Evolutionary conservation across 2,113 vertebrate genomes (phyloP), one percentile per base, ranked within the genome.

Genomic region (Oenanthe oenanthe): DNA sequence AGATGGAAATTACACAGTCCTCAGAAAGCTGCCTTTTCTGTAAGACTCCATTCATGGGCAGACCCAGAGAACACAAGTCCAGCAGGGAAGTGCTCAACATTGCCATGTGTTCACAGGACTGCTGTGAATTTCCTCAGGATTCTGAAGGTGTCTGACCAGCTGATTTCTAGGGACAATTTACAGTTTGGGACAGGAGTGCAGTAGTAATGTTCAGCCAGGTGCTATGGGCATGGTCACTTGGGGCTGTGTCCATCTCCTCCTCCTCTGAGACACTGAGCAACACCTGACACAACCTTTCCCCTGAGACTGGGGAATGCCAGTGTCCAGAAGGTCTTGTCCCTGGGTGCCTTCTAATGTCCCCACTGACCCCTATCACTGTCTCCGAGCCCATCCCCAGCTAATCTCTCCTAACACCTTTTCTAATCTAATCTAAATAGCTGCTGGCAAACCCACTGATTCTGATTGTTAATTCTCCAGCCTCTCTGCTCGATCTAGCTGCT

Each of bases 321-420:
- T 1, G 28, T 14, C 31, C 54, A 66, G 47, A 62, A 88, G 58
- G 26, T 53, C 57, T 71, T 2, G 34, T 94, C 93, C 93, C 75
- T 61, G 67, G 4, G 42, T 96, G 85, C 34, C 72, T 88, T 88
- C 50, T 47, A 25, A 38, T 83, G 90, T 90, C 94, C 94, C 60
- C n/a, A 50, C 38, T 95, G 82, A 85, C 88, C 79, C 85, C 90
- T 97, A 97, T 96, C 94, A 94, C 88, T 94, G 1, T 90, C 88
- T 73, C 50, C 0, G 0, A 92, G 60, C 58, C 90, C 85, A 70
- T 75, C 16, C 61, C 17, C 31, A 58, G 75, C 32, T 97, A 90
- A 95, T 97, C 88, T 83, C 71, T 77, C 20, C 67, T 96, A 96
- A 96, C 92, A 97, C 94, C 85, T 95, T 93, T 85, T 47, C 85